Percentiles rank a stretch among this genome's conserved stretches.
phyloP scores from a whole-genome alignment of 2,888 invertebrate genomes.

The Tyria jacobaeae region DNA sequence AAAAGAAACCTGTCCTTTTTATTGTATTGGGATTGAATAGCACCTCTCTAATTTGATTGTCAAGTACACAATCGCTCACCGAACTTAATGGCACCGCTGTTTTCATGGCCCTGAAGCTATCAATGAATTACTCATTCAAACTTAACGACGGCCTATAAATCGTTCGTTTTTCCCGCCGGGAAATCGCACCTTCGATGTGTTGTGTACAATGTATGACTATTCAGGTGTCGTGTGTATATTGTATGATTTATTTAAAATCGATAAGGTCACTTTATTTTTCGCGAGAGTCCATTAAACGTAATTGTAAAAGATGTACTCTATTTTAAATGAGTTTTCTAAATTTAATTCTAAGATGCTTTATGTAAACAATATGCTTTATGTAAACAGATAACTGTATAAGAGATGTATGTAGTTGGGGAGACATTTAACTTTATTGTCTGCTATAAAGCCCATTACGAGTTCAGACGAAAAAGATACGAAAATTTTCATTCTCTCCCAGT shows the following conservation, averaged over 20 bases:
- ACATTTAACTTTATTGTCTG: too few relatives aligned
- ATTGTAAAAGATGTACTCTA: too few relatives aligned
- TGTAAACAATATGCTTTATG: too few relatives aligned
- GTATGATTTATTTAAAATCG: constrained; percentile 1
- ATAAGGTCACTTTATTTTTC: background rate
- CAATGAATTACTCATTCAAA: constrained; percentile 66
- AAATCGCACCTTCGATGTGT: constrained; percentile 44
- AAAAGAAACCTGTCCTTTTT: background rate
- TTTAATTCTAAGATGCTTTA: too few relatives aligned
- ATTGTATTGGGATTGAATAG: background rate
- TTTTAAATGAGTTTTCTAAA: too few relatives aligned
- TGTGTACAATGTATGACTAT: constrained; percentile 5
- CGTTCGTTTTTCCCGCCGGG: constrained; percentile 52
- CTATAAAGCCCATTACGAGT: too few relatives aligned
- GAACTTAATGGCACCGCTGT: constrained; percentile 17
- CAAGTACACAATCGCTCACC: background rate
- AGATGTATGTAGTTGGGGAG: too few relatives aligned
- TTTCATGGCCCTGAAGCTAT: constrained; percentile 38
- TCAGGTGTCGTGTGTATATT: background rate
- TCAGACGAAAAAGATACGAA: too few relatives aligned
- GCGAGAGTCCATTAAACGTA: background rate
- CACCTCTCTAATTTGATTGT: background rate
- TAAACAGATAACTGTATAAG: too few relatives aligned
- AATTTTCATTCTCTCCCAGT: too few relatives aligned
- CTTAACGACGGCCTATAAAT: constrained; percentile 70